A percentile compares a stretch with the other conserved stretches of the same genome.
phyloP scores from a whole-genome alignment of 2,888 invertebrate genomes.

The Drepanosiphum platanoidis region DNA sequence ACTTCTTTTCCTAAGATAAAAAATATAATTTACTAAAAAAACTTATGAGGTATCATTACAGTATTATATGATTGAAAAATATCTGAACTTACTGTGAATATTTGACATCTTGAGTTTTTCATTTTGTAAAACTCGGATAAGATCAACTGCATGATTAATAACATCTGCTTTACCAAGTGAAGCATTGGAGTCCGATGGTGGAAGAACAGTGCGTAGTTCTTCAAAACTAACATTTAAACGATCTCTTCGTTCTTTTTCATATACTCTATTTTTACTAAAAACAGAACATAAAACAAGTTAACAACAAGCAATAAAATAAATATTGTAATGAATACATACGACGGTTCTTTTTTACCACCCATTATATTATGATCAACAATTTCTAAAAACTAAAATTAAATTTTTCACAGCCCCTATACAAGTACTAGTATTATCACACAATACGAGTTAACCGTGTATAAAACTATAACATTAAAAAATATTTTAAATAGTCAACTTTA shows the following conservation, averaged over 20 bases:
- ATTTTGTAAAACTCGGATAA: conserved; percentile 65
- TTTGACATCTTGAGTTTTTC: conserved; percentile 64
- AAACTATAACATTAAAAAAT: background rate
- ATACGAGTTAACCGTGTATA: background rate
- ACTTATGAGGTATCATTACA: too few species aligned
- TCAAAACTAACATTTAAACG: conserved; percentile 66
- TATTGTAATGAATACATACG: conserved; percentile 62
- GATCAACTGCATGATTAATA: conserved; percentile 65
- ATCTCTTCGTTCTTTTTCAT: conserved; percentile 66
- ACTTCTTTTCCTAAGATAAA: conserved; percentile 44
- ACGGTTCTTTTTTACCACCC: conserved; percentile 64
- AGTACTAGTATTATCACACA: too few species aligned
- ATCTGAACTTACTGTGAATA: conserved; percentile 25
- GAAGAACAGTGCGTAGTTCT: conserved; percentile 66
- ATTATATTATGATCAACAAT: conserved; percentile 44
- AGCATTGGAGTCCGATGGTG: conserved; percentile 66
- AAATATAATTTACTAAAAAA: background rate
- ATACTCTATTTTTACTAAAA: conserved; percentile 65
- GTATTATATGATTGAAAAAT: too few species aligned
- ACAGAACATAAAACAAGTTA: conserved; percentile 13
- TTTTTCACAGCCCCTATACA: too few species aligned
- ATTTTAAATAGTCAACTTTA: background rate
- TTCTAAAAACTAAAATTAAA: background rate
- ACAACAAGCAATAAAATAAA: background rate
- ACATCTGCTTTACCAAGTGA: conserved; percentile 66